A percentile compares a stretch with the other conserved stretches of the same genome.
Evolutionary conservation across 2,113 vertebrate genomes (phyloP).

Genomic region (Ancistrus triradiatus): DNA sequence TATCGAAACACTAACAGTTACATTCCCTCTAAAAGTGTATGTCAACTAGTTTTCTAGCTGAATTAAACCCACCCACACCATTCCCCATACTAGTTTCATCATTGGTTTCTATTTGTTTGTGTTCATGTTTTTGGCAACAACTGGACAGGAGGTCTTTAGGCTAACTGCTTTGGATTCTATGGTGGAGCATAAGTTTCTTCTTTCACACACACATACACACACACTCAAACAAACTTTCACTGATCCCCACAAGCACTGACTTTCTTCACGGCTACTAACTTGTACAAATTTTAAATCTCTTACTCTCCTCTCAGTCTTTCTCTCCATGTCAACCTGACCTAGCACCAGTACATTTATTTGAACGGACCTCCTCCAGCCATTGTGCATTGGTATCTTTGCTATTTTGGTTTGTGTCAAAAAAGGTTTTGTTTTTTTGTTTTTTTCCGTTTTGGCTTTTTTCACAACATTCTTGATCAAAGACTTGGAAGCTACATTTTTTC

Average conservation of each 20-base stretch:
- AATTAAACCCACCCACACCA: slow-evolving; percentile 28
- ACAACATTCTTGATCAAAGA: slow-evolving; percentile 63
- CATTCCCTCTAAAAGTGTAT: slow-evolving; percentile 65
- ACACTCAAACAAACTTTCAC: slow-evolving; percentile 7
- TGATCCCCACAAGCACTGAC: background rate
- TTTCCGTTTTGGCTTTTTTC: slow-evolving; percentile 65
- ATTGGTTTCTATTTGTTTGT: slow-evolving; percentile 39
- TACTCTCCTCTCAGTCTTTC: slow-evolving; percentile 1
- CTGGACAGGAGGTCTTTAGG: slow-evolving; percentile 24
- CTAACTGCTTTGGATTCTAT: slow-evolving; percentile 48
- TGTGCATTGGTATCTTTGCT: slow-evolving; percentile 68
- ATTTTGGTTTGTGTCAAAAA: slow-evolving; percentile 68
- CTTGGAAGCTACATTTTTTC: slow-evolving; percentile 70
- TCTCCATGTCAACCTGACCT: slow-evolving; percentile 30
- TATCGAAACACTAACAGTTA: slow-evolving; percentile 69
- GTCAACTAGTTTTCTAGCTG: slow-evolving; percentile 46
- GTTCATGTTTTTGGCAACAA: slow-evolving; percentile 28
- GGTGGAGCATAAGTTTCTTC: slow-evolving; percentile 43
- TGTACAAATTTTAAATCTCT: background rate
- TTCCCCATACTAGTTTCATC: slow-evolving; percentile 31
- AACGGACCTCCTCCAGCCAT: slow-evolving; percentile 33
- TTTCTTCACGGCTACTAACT: background rate
- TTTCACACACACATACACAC: slow-evolving; percentile 26
- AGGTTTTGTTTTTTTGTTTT: slow-evolving; percentile 61
- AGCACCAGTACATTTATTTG: slow-evolving; percentile 39